Conservation (phyloP, 1,140 invertebrate genomes). For the Neoseiulus cucumeris region DNA sequence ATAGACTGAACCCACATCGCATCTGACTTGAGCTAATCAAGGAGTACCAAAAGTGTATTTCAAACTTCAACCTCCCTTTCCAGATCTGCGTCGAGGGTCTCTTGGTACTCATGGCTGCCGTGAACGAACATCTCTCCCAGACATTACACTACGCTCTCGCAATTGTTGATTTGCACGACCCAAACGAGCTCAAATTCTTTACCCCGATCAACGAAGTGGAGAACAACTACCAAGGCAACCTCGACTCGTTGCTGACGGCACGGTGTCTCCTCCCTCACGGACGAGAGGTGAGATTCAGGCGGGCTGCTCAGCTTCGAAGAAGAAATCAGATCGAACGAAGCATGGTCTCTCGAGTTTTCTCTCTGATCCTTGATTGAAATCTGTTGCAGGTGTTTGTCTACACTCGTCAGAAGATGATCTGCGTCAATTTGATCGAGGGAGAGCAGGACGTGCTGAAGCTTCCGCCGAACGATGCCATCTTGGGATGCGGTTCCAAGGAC, state of each 20-base stretch:
- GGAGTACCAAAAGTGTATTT: too few relatives aligned
- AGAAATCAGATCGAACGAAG: too few relatives aligned
- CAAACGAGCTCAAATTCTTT: background rate
- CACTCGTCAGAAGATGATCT: background rate
- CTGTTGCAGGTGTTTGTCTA: constrained; percentile 2
- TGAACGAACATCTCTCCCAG: background rate
- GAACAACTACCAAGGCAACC: background rate
- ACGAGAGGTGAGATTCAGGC: background rate
- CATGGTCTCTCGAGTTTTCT: too few relatives aligned
- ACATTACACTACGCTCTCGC: background rate
- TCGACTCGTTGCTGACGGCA: background rate
- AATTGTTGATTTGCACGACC: background rate
- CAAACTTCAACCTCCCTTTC: background rate
- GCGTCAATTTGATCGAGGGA: background rate
- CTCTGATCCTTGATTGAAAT: too few relatives aligned
- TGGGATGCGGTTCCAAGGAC: background rate
- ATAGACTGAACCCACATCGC: background rate
- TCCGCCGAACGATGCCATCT: background rate
- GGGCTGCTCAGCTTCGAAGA: too few relatives aligned
- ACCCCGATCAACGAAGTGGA: background rate
- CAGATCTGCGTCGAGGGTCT: background rate
- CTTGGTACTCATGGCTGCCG: background rate
- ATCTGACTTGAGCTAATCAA: too few relatives aligned
- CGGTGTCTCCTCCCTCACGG: background rate
- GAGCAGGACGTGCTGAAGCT: background rate